Percentiles rank a stretch among this genome's conserved stretches.
These are phyloP conservation scores for Drosophila funebris DNA, from an alignment of 1,140 invertebrate genomes.

Conservation along the genomic window DNA sequence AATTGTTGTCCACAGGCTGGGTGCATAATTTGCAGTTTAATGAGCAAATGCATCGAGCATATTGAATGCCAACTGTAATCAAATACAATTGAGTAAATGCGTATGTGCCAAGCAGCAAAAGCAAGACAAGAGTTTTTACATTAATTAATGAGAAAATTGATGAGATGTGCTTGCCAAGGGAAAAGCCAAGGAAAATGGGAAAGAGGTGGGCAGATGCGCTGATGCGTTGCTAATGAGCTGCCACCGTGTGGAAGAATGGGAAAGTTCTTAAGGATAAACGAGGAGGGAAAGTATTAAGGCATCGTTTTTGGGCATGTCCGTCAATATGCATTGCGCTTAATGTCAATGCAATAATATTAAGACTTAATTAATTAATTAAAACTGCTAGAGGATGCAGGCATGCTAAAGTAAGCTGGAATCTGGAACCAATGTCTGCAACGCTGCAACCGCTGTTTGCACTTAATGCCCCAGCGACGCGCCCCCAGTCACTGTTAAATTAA, in stretches of 20 bases:
- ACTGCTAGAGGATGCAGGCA: slow-evolving; percentile 39
- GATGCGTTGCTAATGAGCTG: slow-evolving; percentile 66
- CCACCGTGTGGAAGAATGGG: not conserved
- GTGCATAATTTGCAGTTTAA: slow-evolving; percentile 60
- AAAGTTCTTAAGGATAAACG: not conserved
- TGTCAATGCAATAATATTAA: slow-evolving; percentile 80
- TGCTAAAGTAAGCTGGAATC: not conserved
- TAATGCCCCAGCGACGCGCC: too few species aligned
- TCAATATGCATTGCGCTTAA: slow-evolving; percentile 74
- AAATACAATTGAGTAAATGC: slow-evolving; percentile 59
- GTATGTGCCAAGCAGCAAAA: slow-evolving; percentile 28
- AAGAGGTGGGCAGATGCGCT: not conserved
- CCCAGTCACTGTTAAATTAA: slow-evolving; percentile 56
- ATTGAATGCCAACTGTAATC: slow-evolving; percentile 52
- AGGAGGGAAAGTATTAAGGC: slow-evolving; percentile 1
- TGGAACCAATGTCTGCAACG: slow-evolving; percentile 4
- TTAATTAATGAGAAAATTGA: slow-evolving; percentile 81
- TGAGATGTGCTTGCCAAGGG: slow-evolving; percentile 37
- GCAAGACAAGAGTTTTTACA: slow-evolving; percentile 49
- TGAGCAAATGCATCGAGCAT: slow-evolving; percentile 51
- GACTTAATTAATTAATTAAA: slow-evolving; percentile 82
- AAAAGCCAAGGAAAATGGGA: not conserved
- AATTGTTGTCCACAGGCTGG: slow-evolving; percentile 36
- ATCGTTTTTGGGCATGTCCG: slow-evolving; percentile 19
- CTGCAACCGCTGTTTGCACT: slow-evolving; percentile 60